Percentiles rank a stretch among this genome's conserved stretches.
phyloP scores from a whole-genome alignment of 92 coral and sea anemone genomes.

The Phenganax stokvisi region DNA sequence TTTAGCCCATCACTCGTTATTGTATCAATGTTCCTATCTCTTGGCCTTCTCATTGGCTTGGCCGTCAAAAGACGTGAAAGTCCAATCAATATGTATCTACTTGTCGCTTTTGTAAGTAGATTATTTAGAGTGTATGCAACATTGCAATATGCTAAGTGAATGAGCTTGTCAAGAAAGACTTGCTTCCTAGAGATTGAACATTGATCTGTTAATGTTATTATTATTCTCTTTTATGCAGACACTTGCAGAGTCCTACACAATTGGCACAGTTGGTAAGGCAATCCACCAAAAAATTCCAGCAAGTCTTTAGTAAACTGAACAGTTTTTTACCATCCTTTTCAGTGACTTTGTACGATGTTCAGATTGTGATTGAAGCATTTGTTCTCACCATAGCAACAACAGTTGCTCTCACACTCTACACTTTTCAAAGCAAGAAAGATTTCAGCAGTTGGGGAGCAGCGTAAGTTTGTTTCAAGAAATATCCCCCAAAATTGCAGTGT shows the following conservation, averaged over 20 bases:
- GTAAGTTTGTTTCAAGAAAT: slow-evolving; percentile 48
- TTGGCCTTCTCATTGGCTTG: slow-evolving; percentile 84
- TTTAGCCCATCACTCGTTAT: slow-evolving; percentile 76
- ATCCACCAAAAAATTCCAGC: not conserved
- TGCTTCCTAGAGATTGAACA: too few relatives aligned
- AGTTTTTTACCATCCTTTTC: not conserved
- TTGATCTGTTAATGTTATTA: too few relatives aligned
- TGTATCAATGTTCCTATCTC: slow-evolving; percentile 70
- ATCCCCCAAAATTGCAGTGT: not conserved
- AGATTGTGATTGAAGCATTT: slow-evolving; percentile 88
- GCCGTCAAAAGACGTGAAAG: slow-evolving; percentile 83
- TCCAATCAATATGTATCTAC: slow-evolving; percentile 87
- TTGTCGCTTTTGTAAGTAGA: slow-evolving; percentile 86
- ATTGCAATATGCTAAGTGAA: not conserved
- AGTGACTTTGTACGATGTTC: slow-evolving; percentile 94
- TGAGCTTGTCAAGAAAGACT: not conserved
- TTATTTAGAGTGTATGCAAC: not conserved
- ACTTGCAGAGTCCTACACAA: slow-evolving; percentile 75
- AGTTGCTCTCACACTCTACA: slow-evolving; percentile 85
- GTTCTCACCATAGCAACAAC: slow-evolving; percentile 91
- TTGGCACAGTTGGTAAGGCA: slow-evolving; percentile 86
- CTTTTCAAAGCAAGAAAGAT: slow-evolving; percentile 93
- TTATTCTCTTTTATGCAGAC: slow-evolving; percentile 53
- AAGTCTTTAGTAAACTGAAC: not conserved
- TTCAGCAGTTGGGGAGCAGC: slow-evolving; percentile 99